Evolutionary conservation across 2,888 invertebrate species (phyloP).

Genomic region (Rhagonycha lutea): DNA sequence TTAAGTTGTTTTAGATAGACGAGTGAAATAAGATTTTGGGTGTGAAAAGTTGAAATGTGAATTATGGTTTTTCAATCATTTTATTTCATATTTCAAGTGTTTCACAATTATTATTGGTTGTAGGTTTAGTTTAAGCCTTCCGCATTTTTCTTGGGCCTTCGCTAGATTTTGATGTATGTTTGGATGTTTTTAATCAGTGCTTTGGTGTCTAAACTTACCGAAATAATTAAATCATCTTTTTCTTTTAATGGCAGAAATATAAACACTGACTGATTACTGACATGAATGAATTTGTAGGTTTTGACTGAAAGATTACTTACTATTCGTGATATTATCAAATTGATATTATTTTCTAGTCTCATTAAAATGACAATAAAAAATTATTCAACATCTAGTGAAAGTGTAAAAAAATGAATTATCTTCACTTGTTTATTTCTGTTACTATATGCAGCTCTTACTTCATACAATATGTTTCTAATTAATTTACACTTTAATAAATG

Average conservation of each 20-base stretch:
- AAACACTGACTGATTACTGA: neutral
- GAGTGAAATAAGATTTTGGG: conserved; percentile 8
- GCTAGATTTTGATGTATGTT: conserved; percentile 48
- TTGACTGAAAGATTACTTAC: neutral
- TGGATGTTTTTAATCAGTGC: conserved; percentile 24
- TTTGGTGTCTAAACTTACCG: conserved; percentile 19
- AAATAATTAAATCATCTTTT: conserved; percentile 8
- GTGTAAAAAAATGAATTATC: conserved; percentile 28
- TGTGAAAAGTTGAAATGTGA: conserved; percentile 13
- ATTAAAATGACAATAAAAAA: neutral
- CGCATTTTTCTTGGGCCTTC: conserved; percentile 47
- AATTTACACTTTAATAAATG: conserved; percentile 56
- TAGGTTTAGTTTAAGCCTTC: conserved; percentile 50
- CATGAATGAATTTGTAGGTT: neutral
- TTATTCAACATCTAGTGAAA: conserved; percentile 36
- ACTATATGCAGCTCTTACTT: conserved; percentile 41
- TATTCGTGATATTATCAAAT: neutral
- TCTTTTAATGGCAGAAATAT: neutral
- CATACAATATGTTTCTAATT: conserved; percentile 34
- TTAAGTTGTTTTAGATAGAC: conserved; percentile 32
- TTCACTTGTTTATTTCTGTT: conserved; percentile 36
- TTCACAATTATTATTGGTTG: conserved; percentile 33
- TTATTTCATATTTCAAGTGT: conserved; percentile 15
- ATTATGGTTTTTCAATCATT: neutral
- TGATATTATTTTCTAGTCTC: neutral